Evolutionary conservation across 1,140 invertebrate genomes (phyloP).

Genomic region (Platorchestia sp.): DNA sequence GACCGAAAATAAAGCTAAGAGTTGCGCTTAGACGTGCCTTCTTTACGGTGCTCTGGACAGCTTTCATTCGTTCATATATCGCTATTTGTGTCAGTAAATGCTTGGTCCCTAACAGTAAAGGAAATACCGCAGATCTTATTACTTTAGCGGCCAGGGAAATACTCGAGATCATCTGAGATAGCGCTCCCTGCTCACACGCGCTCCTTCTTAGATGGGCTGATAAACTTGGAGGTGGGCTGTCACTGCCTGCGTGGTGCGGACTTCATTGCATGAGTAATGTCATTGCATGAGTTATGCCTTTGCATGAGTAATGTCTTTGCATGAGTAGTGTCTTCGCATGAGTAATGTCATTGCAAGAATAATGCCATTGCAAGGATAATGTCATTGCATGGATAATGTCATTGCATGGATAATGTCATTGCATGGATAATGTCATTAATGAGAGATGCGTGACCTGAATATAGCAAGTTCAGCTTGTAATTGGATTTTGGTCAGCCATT

Average conservation of each 20-base stretch:
- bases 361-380: too few species aligned
- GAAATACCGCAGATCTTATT: not conserved
- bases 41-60: not conserved
- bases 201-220: not conserved
- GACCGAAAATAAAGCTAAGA: not conserved
- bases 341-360: too few species aligned
- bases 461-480: too few species aligned
- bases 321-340: too few species aligned
- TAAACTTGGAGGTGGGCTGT: not conserved
- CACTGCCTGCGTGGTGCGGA: not conserved
- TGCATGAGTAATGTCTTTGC: too few species aligned
- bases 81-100: slow-evolving; percentile 20
- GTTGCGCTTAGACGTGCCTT: not conserved
- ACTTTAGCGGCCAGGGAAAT: not conserved
- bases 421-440: too few species aligned
- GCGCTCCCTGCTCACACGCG: not conserved
- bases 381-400: not conserved
- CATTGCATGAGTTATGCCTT: not conserved
- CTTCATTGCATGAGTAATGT: not conserved
- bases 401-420: not conserved
- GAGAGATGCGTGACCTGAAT: too few species aligned
- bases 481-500: too few species aligned
- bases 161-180: slow-evolving; percentile 29
- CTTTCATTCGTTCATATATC: not conserved
- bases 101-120: slow-evolving; percentile 7